These are phyloP conservation scores for Drosophila flavopinicola DNA, from an alignment of 2,888 invertebrate genomes.

Conservation along the genomic window DNA sequence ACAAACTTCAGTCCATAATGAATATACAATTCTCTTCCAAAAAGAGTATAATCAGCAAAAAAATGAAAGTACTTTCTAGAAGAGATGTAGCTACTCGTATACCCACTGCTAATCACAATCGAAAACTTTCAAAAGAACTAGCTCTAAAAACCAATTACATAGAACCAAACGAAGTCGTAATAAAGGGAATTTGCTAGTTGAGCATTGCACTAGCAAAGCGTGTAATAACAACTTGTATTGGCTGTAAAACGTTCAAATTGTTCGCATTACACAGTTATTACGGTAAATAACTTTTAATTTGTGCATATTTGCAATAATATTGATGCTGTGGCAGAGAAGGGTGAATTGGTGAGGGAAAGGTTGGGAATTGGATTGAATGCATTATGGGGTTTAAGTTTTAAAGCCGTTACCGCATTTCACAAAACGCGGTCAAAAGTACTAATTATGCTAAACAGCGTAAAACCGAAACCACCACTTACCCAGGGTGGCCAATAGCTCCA, in stretches of 20 bases:
- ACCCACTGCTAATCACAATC: too few species aligned
- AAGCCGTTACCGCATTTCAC: constrained; percentile 63
- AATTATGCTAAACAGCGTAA: constrained; percentile 79
- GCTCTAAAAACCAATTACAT: too few species aligned
- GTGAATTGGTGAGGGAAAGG: not conserved
- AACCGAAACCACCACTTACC: constrained; percentile 76
- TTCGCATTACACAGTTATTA: not conserved
- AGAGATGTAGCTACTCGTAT: too few species aligned
- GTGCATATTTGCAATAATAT: constrained; percentile 18
- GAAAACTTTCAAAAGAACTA: too few species aligned
- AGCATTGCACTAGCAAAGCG: too few species aligned
- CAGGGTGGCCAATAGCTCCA: constrained; percentile 33
- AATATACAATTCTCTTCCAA: too few species aligned
- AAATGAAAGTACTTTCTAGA: too few species aligned
- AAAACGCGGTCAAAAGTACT: constrained; percentile 78
- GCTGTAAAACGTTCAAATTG: too few species aligned
- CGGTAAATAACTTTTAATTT: constrained; percentile 18
- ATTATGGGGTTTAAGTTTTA: constrained; percentile 33
- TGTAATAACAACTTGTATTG: too few species aligned
- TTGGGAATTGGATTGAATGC: constrained; percentile 14
- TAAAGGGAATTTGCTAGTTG: not conserved
- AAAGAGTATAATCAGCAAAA: too few species aligned
- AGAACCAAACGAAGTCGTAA: too few species aligned
- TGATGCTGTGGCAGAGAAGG: not conserved
- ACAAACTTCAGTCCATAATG: too few species aligned